These are phyloP conservation scores for Paralichthys olivaceus DNA, from an alignment of 2,113 vertebrate species.

Conservation along the genomic window DNA sequence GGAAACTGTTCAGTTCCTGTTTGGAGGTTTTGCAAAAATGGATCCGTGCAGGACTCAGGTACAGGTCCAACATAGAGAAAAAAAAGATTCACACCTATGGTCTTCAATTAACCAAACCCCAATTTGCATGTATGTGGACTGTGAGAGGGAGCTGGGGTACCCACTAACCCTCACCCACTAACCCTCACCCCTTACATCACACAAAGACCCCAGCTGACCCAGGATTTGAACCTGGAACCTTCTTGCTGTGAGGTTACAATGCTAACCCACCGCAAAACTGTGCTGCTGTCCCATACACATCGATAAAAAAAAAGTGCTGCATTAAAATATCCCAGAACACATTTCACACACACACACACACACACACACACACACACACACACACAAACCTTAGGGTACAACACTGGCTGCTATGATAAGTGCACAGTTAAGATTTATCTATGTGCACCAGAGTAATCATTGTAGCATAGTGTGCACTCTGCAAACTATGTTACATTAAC, in stretches of 20 bases:
- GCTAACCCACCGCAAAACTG: background rate
- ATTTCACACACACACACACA: background rate
- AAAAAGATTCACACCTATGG: too few species aligned
- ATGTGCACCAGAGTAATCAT: background rate
- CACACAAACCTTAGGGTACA: background rate
- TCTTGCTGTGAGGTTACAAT: background rate
- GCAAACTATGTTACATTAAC: slow-evolving; percentile 23
- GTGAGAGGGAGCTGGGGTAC: too few species aligned
- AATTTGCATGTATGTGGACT: too few species aligned
- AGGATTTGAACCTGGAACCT: background rate
- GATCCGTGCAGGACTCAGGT: too few species aligned
- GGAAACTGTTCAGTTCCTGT: too few species aligned
- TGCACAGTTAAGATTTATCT: background rate
- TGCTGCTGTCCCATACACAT: background rate
- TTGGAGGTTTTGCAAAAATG: too few species aligned
- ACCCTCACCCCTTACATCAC: too few species aligned
- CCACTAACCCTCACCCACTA: too few species aligned
- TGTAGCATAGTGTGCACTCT: background rate
- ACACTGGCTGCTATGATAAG: background rate
- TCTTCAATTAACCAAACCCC: too few species aligned
- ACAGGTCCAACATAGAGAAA: too few species aligned
- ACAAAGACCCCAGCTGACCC: background rate
- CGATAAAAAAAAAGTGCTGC: background rate
- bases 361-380: background rate
- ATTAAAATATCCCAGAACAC: background rate